These are phyloP conservation scores for Rhagonycha lutea DNA, from an alignment of 2,888 invertebrate genomes.

Conservation along the genomic window DNA sequence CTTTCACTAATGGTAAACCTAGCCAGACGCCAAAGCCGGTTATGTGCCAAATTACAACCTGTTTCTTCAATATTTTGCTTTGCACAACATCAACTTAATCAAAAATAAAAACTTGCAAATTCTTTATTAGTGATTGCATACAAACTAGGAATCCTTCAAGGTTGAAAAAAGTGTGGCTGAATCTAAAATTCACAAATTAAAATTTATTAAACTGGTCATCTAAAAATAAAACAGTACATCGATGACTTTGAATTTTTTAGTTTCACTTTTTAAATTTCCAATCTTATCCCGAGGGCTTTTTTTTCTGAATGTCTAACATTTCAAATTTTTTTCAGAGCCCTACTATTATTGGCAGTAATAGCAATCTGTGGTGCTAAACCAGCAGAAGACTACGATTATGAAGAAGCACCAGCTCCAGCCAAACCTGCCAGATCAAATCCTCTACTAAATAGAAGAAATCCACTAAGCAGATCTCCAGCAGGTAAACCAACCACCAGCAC, in stretches of 20 bases:
- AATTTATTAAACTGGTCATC: not conserved
- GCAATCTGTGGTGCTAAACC: constrained; percentile 42
- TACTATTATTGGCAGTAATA: constrained; percentile 44
- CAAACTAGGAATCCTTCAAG: not conserved
- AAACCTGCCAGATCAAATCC: constrained; percentile 46
- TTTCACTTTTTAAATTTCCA: too few species aligned
- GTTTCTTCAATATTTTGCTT: constrained; percentile 20
- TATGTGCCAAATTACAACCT: constrained; percentile 13
- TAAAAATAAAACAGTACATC: not conserved
- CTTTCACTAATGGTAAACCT: constrained; percentile 20
- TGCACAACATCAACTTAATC: not conserved
- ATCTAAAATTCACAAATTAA: not conserved
- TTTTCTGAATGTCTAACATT: too few species aligned
- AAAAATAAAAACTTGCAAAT: not conserved
- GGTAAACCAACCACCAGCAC: constrained; percentile 49
- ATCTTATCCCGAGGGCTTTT: too few species aligned
- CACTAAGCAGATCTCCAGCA: constrained; percentile 44
- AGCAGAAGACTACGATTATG: constrained; percentile 49
- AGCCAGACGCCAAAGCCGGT: constrained; percentile 23
- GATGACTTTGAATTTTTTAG: too few species aligned
- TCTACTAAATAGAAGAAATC: constrained; percentile 50
- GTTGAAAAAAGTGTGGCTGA: not conserved
- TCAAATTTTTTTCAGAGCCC: constrained; percentile 41
- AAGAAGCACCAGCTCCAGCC: constrained; percentile 48
- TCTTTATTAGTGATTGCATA: not conserved